Evolutionary conservation across 2,888 invertebrate species (phyloP), one percentile per base, ranked within the genome.

Genomic region (Auanema freiburgensis): DNA sequence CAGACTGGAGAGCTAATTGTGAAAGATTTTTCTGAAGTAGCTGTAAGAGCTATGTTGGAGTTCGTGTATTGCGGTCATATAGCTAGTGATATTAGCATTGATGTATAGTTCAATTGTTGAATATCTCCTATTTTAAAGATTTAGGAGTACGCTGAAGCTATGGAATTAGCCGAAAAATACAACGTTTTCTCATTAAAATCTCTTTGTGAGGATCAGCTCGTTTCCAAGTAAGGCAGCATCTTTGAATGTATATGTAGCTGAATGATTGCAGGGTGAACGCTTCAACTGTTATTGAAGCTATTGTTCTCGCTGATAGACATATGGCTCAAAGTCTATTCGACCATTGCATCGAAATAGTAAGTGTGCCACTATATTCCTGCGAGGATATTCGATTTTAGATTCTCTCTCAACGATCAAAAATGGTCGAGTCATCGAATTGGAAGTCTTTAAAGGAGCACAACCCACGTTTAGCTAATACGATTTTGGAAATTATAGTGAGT

Each of bases 391-490:
- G 3, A 25, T 14, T 49, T 52, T 40, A 59, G 55, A 64, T 58
- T 58, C 21, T 59, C 1, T 52, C 41, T n/a, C 52, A 49, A 16
- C 61, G 58, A 33, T 53, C 52, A n/a, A 10, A 23, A n/a, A 46
- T 81, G 21, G 60, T 80, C 65, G 61, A 53, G 6, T 70, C 75
- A n/a, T 66, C 68, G 8, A 66, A 73, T 6, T 76, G 93, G 95
- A 83, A 95, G 94, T 64, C 95, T 84, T 85, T 98, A 94, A 84
- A 95, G 94, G n/a, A 89, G 88, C 83, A 90, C 91, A 74, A 95
- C 54, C 73, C 79, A 14, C 54, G 57, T 33, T 62, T 83, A 25
- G 75, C 74, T 40, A 80, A 76, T 59, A 57, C 59, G 11, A 65
- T 83, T 8, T 73, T 83, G 25, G 83, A 83, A 57, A 70, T 70